phyloP scores from a whole-genome alignment of 2,113 vertebrate genomes.

The Platichthys stellatus region DNA sequence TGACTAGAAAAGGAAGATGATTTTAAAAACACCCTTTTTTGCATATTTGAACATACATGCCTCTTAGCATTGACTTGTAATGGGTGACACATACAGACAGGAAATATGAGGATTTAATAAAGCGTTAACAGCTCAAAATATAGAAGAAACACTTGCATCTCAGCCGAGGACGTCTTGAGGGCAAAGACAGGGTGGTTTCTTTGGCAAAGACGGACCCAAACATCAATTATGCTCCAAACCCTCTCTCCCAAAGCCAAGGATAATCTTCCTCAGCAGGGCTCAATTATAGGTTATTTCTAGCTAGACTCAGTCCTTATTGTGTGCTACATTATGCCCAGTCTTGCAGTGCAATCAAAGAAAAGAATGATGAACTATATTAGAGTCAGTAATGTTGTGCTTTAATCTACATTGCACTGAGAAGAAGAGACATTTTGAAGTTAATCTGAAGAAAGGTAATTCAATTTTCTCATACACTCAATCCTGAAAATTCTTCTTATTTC shows the following conservation, averaged over 20 bases:
- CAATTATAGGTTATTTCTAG: conserved; percentile 81
- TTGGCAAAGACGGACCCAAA: conserved; percentile 71
- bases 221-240: conserved; percentile 77
- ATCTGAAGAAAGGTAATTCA: too few relatives aligned
- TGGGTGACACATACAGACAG: neutral
- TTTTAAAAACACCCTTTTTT: conserved; percentile 34
- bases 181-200: conserved; percentile 75
- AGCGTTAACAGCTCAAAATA: conserved; percentile 6
- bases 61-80: conserved; percentile 1
- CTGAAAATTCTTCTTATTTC: conserved; percentile 13
- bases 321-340: conserved; percentile 44
- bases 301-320: conserved; percentile 58
- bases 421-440: conserved; percentile 5
- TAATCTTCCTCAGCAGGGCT: conserved; percentile 77
- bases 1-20: conserved; percentile 22
- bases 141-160: conserved; percentile 22
- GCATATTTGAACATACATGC: conserved; percentile 21
- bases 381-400: neutral
- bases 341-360: conserved; percentile 53
- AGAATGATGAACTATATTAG: conserved; percentile 19
- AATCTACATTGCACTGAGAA: neutral
- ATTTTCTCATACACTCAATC: conserved; percentile 8
- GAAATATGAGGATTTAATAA: neutral
- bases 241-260: conserved; percentile 71
- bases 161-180: conserved; percentile 40